phyloP scores from a whole-genome alignment of 2,888 invertebrate genomes.

The Phrixothrix hirtus region DNA sequence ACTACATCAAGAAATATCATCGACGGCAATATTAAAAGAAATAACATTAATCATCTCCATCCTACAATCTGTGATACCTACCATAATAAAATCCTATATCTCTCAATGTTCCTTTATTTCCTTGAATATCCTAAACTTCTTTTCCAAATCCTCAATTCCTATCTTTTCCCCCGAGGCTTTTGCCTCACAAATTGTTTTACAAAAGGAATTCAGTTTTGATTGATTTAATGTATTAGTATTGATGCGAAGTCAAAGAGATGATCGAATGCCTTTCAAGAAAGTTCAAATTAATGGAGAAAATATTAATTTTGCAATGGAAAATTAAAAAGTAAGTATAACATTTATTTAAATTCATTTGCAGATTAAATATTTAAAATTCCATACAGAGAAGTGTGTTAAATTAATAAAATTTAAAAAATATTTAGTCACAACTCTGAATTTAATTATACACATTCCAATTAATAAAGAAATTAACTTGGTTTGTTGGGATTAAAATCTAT shows the following conservation, averaged over 20 bases:
- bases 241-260: neutral
- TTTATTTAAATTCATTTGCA: neutral
- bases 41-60: constrained; percentile 37
- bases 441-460: too few relatives aligned
- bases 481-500: too few relatives aligned
- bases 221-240: too few relatives aligned
- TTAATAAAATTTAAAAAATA: neutral
- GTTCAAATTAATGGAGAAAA: too few relatives aligned
- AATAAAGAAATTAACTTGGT: too few relatives aligned
- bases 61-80: constrained; percentile 42
- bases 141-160: constrained; percentile 11
- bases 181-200: constrained; percentile 19
- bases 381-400: neutral
- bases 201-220: constrained; percentile 7
- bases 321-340: neutral
- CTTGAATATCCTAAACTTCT: constrained; percentile 1
- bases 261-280: neutral
- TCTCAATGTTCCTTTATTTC: constrained; percentile 13
- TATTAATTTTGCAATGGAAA: neutral
- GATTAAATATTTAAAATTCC: neutral
- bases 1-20: constrained; percentile 30
- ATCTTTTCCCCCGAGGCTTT: constrained; percentile 25
- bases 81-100: constrained; percentile 10
- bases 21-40: constrained; percentile 33
- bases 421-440: neutral